phyloP scores from a whole-genome alignment of 2,113 vertebrate species.

The Syngnathoides biaculeatus region DNA sequence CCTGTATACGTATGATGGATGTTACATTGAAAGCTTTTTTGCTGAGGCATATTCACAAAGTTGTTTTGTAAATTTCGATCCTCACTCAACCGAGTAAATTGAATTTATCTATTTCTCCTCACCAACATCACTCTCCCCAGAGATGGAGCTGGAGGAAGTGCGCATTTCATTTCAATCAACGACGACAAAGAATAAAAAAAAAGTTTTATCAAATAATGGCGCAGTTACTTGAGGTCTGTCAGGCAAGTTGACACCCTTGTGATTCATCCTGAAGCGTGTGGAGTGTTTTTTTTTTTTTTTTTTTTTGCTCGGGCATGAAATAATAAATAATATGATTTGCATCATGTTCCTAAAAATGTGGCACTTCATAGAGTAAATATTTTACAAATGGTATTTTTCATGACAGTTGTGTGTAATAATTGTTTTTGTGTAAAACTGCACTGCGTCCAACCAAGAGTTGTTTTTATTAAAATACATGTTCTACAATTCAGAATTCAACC shows the following conservation, averaged over 20 bases:
- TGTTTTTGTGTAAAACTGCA: neutral
- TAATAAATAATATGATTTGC: slow-evolving; percentile 26
- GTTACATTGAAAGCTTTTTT: slow-evolving; percentile 5
- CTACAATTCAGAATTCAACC: neutral
- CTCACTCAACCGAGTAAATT: slow-evolving; percentile 16
- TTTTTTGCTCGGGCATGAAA: slow-evolving; percentile 24
- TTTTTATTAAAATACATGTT: neutral
- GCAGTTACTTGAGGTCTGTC: slow-evolving; percentile 14
- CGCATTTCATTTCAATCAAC: slow-evolving; percentile 61
- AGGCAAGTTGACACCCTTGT: neutral
- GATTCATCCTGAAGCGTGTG: slow-evolving; percentile 4
- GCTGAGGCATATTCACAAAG: slow-evolving; percentile 8
- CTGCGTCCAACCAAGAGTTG: neutral
- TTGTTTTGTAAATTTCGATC: slow-evolving; percentile 21
- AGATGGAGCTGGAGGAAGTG: slow-evolving; percentile 51
- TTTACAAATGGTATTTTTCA: slow-evolving; percentile 27
- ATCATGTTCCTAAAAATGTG: slow-evolving; percentile 23
- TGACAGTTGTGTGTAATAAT: slow-evolving; percentile 7
- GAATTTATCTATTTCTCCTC: slow-evolving; percentile 46
- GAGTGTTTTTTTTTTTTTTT: slow-evolving; percentile 18
- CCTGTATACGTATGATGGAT: neutral
- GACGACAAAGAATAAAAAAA: slow-evolving; percentile 29
- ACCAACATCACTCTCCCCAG: slow-evolving; percentile 50
- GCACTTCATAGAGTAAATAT: slow-evolving; percentile 25
- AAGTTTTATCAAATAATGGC: slow-evolving; percentile 28